Evolutionary conservation across 2,888 invertebrate species (phyloP), one percentile per base, ranked within the genome.

Genomic region (Podotricha telesiphe): DNA sequence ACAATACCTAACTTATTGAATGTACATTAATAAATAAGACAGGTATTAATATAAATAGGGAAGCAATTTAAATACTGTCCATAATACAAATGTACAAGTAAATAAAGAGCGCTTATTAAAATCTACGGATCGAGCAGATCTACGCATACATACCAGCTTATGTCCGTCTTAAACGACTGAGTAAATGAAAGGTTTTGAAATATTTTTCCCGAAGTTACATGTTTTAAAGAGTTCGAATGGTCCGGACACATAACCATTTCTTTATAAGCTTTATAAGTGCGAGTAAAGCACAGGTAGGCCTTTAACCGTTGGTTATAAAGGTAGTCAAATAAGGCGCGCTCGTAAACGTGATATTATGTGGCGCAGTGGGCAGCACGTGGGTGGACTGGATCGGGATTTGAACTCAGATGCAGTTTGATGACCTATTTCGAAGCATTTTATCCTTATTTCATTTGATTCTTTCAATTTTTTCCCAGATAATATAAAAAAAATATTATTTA

Each of bases 331-430:
- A 67, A 65, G 67, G 70, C 62, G 48, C 61, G 61, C 37, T 61
- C 65, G 40, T 72, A 70, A 68, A 70, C 70, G 67, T 65, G 69
- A 67, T 68, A 70, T 65, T 72, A 62, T 69, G 71, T 68, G 47
- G 68, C 67, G 63, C 58, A 63, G 67, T 66, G 70, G 63, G 65
- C 53, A 68, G 51, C 20, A 71, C 70, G 74, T 74, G 74, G 74
- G 73, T 63, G 74, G 68, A 72, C 74, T 59, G 67, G 74, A 65
- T 70, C 45, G 65, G 67, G 59, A 69, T 71, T 67, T 70, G 69
- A 73, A 72, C 70, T 68, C 70, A 55, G 72, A 72, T 72, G 70
- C 68, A 72, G 73, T 74, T 72, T 74, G 74, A 74, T 74, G 74
- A 74, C 74, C 74, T 66, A 73, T 73, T 70, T 74, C 67, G 66